A percentile compares a stretch with the other conserved stretches of the same genome.
phyloP scores from a whole-genome alignment of 2,797 vertebrate species.

The Artibeus jamaicensis region DNA sequence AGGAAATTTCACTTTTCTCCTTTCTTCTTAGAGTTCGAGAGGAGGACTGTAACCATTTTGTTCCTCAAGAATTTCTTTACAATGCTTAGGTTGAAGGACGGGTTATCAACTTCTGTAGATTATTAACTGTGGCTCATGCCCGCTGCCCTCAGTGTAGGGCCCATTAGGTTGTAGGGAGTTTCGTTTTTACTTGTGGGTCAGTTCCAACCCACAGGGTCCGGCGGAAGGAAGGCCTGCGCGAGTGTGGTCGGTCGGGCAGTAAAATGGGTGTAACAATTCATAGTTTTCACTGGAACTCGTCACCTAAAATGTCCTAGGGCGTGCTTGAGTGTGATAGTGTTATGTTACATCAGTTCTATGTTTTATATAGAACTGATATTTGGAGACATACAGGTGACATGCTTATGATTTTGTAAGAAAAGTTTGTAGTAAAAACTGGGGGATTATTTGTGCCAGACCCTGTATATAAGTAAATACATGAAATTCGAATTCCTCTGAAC shows the following conservation, averaged over 20 bases:
- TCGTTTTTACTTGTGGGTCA: not conserved
- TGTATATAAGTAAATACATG: not conserved
- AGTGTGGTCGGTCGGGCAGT: no score
- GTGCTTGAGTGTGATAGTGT: no score
- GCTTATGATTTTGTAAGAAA: no score
- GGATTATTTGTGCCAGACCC: no score
- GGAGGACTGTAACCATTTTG: not conserved
- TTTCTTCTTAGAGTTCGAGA: slow-evolving; percentile 3
- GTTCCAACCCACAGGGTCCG: not conserved
- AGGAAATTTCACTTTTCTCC: not conserved
- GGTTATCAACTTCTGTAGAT: not conserved
- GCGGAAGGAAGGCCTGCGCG: no score
- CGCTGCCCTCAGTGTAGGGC: not conserved
- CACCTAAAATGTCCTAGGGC: no score
- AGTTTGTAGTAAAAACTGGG: no score
- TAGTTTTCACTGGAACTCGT: no score
- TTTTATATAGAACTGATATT: no score
- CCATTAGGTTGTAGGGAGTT: slow-evolving; percentile 22
- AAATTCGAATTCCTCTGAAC: not conserved
- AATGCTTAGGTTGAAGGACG: not conserved
- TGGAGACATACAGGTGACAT: no score
- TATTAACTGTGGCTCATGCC: not conserved
- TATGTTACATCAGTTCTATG: no score
- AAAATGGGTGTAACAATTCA: no score
- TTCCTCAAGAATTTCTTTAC: slow-evolving; percentile 13